Percentiles rank a stretch among this genome's conserved stretches.
phyloP scores from a whole-genome alignment of 1,140 invertebrate genomes.

The Zaprionus vittiger region DNA sequence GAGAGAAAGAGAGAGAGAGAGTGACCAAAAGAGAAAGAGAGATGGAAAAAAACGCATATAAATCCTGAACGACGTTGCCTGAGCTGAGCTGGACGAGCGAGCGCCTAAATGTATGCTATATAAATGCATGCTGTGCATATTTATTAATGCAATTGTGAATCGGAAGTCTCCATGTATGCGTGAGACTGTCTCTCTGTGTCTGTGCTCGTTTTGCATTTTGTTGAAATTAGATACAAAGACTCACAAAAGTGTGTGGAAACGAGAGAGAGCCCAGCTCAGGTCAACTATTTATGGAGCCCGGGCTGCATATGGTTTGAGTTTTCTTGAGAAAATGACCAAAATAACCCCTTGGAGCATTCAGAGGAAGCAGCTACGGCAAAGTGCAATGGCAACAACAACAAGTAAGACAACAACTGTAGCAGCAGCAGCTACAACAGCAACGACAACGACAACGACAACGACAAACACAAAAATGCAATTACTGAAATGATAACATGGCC shows the following conservation, averaged over 20 bases:
- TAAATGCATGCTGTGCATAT: slow-evolving; percentile 67
- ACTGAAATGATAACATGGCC: slow-evolving; percentile 80
- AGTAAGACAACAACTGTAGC: slow-evolving; percentile 23
- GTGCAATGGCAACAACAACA: slow-evolving; percentile 48
- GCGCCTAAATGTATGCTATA: slow-evolving; percentile 42
- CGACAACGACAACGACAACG: slow-evolving; percentile 64
- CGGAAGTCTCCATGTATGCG: slow-evolving; percentile 9
- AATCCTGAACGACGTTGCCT: slow-evolving; percentile 39
- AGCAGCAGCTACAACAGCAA: slow-evolving; percentile 37
- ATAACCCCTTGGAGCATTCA: slow-evolving; percentile 69
- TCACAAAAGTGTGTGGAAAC: slow-evolving; percentile 27
- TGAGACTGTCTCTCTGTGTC: slow-evolving; percentile 14
- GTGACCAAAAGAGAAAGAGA: not conserved
- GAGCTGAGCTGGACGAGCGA: slow-evolving; percentile 7
- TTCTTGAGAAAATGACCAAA: slow-evolving; percentile 77
- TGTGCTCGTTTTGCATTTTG: slow-evolving; percentile 16
- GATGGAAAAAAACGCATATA: slow-evolving; percentile 42
- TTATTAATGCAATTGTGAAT: slow-evolving; percentile 63
- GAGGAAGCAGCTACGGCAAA: slow-evolving; percentile 64
- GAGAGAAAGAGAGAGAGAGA: slow-evolving; percentile 7
- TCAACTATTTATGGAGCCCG: slow-evolving; percentile 64
- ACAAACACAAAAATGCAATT: slow-evolving; percentile 81
- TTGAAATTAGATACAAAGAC: slow-evolving; percentile 60
- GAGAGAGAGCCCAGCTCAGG: slow-evolving; percentile 17
- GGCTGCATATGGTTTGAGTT: slow-evolving; percentile 62